Evolutionary conservation across 37 sponge, comb jelly and placozoan genomes (phyloP), one percentile per base, ranked within the genome.

Genomic region (Aplysina aerophoba): DNA sequence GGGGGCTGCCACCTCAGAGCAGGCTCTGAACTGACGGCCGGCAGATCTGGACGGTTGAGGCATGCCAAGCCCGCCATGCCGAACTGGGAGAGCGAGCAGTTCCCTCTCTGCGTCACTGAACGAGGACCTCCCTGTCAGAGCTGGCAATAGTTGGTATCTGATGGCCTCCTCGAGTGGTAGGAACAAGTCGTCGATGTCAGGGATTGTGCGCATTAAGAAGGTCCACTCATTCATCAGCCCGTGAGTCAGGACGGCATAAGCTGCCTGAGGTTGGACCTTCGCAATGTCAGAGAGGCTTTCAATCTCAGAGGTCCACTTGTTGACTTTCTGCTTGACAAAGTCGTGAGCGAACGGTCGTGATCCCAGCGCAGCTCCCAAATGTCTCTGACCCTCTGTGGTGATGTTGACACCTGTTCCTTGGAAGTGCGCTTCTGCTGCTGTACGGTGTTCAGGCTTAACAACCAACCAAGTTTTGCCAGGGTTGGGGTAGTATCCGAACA

Each of bases 331-430:
- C 28, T 16, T 22, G n/a, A 67, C 27, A 67, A 67, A 67, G 28
- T 21, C 15, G 19, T 67, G 69, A 22, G 69, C n/a, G 27, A 67
- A 67, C 27, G 69, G 13, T 14, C 27, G 15, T 21, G 69, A 25
- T 28, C 69, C 69, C n/a, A 67, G 27, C 15, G 69, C 27, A 13
- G 69, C 69, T 67, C 69, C 69, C 69, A 67, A 28, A 28, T 67
- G 69, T 22, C 69, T 14, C n/a, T 67, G 15, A 21, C 69, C 69
- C n/a, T 67, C 27, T 25, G 28, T n/a, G 13, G 69, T 67, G n/a
- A 67, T 67, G 69, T 67, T 67, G 69, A 67, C n/a, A 15, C 69
- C 69, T 24, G 69, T n/a, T 67, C 69, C 15, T 67, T 67, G 69
- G n/a, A 67, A 67, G n/a, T 67, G 69, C 69, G 15, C 69, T 67